phyloP scores from a whole-genome alignment of 2,113 vertebrate species.

The Rattus rattus region DNA sequence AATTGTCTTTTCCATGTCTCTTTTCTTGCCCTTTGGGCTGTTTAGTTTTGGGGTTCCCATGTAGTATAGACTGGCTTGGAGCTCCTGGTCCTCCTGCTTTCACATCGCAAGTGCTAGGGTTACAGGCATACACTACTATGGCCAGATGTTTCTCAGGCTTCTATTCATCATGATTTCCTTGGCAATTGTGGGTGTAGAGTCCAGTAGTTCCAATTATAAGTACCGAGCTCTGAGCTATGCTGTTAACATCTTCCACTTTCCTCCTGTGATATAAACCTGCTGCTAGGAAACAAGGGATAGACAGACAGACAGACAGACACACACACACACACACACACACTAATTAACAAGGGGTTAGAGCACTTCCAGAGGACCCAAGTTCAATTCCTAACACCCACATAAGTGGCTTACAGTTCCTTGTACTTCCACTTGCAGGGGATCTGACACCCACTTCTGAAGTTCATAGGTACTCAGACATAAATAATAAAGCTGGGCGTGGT shows the following conservation, averaged over 20 bases:
- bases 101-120: not conserved
- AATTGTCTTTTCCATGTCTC: not conserved
- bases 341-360: not conserved
- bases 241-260: not conserved
- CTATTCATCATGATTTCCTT: not conserved
- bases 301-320: no score
- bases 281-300: not conserved
- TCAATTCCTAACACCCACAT: not conserved
- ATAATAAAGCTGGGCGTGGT: not conserved
- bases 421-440: not conserved
- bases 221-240: not conserved
- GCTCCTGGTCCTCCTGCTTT: not conserved
- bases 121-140: not conserved
- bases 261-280: slow-evolving; percentile 2
- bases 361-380: not conserved
- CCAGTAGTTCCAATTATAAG: not conserved
- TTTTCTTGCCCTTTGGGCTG: not conserved
- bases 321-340: not conserved
- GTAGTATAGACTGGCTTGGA: not conserved
- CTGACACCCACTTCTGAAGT: not conserved
- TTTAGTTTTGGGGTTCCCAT: not conserved
- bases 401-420: not conserved
- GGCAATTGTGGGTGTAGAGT: not conserved
- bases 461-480: not conserved
- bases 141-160: not conserved